Percentiles rank a stretch among this genome's conserved stretches.
These are phyloP conservation scores for Zaprionus vittiger DNA, from an alignment of 1,140 invertebrate genomes.

Conservation along the genomic window DNA sequence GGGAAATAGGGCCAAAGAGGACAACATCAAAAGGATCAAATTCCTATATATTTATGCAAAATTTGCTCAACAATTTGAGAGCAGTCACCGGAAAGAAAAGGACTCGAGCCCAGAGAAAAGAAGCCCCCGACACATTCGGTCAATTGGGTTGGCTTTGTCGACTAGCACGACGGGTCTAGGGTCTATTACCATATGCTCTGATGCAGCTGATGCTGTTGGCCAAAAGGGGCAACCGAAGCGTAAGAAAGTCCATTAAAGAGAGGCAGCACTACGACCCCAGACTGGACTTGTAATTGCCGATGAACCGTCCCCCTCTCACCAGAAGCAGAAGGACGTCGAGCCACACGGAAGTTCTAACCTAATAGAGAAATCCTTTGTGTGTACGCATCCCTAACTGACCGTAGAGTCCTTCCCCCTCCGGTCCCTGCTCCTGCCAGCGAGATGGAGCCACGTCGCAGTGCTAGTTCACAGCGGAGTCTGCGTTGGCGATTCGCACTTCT, in stretches of 20 bases:
- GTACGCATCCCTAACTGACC: slow-evolving; percentile 28
- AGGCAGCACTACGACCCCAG: not conserved
- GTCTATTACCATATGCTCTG: slow-evolving; percentile 39
- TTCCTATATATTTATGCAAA: slow-evolving; percentile 32
- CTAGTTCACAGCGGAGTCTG: slow-evolving; percentile 7
- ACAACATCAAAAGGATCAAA: slow-evolving; percentile 13
- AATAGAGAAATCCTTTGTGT: slow-evolving; percentile 58
- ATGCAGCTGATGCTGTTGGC: slow-evolving; percentile 33
- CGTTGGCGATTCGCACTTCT: slow-evolving; percentile 45
- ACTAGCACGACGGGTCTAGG: not conserved
- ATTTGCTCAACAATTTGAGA: slow-evolving; percentile 37
- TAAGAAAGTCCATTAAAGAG: slow-evolving; percentile 30
- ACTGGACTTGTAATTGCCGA: slow-evolving; percentile 51
- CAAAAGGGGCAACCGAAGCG: slow-evolving; percentile 29
- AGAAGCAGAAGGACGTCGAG: slow-evolving; percentile 12
- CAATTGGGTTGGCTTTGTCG: slow-evolving; percentile 14
- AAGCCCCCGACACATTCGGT: slow-evolving; percentile 2
- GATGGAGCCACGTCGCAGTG: slow-evolving; percentile 40
- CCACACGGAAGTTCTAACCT: slow-evolving; percentile 33
- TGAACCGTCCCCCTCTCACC: slow-evolving; percentile 28
- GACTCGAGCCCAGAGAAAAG: not conserved
- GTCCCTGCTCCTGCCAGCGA: not conserved
- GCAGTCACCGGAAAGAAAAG: slow-evolving; percentile 9
- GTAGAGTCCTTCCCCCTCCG: not conserved
- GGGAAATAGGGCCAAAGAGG: not conserved